phyloP scores from a whole-genome alignment of 2,888 invertebrate species.

The Tipula confusa region DNA sequence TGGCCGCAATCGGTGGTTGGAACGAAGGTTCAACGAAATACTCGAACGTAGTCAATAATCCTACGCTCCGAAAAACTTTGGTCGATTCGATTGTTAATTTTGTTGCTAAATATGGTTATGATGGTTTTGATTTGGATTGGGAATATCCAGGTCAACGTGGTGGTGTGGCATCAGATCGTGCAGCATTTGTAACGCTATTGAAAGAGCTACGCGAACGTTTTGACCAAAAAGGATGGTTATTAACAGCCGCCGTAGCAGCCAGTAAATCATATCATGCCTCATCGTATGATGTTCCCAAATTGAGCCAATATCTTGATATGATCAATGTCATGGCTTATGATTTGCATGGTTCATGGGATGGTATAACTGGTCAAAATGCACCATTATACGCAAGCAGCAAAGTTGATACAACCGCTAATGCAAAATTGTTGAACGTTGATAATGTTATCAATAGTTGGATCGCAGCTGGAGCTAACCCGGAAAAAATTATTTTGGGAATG shows the following conservation, averaged over 20 bases:
- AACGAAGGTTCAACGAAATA: constrained; percentile 54
- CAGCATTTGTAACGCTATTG: constrained; percentile 42
- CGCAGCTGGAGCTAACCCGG: constrained; percentile 43
- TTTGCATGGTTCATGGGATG: constrained; percentile 54
- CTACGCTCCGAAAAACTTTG: neutral
- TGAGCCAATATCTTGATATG: constrained; percentile 51
- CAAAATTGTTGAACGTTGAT: constrained; percentile 40
- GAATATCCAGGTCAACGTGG: constrained; percentile 79
- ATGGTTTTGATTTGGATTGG: constrained; percentile 77
- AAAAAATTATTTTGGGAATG: constrained; percentile 48
- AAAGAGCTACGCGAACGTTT: constrained; percentile 46
- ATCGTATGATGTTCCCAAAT: constrained; percentile 53
- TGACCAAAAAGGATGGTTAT: constrained; percentile 45
- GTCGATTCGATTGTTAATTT: constrained; percentile 52
- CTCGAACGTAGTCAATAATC: constrained; percentile 41
- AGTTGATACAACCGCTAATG: constrained; percentile 36
- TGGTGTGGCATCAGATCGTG: constrained; percentile 72
- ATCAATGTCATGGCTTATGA: constrained; percentile 59
- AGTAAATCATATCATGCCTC: constrained; percentile 45
- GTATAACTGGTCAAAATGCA: constrained; percentile 52
- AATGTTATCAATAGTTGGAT: constrained; percentile 47
- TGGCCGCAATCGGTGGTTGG: constrained; percentile 57
- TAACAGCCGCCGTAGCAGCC: constrained; percentile 55
- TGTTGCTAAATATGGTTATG: constrained; percentile 65
- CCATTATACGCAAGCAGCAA: constrained; percentile 49